These are phyloP conservation scores for Pycnomerus fuliginosus DNA, from an alignment of 2,888 invertebrate genomes.

Conservation along the genomic window DNA sequence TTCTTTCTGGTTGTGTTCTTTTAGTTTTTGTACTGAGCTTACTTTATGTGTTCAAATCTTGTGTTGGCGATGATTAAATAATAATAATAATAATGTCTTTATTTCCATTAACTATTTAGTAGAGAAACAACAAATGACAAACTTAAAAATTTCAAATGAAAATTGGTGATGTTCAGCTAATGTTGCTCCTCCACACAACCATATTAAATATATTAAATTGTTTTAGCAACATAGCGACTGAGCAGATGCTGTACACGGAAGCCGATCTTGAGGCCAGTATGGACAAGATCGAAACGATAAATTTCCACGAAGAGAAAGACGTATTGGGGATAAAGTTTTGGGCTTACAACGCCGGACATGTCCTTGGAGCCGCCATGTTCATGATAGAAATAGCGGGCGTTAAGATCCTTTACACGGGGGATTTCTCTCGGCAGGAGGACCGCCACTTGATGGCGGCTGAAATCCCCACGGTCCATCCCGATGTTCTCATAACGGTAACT, in stretches of 20 bases:
- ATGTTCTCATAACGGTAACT: slow-evolving; percentile 93
- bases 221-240: slow-evolving; percentile 91
- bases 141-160: too few species aligned
- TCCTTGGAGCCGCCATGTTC: slow-evolving; percentile 99
- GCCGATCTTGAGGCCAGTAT: slow-evolving; percentile 95
- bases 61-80: too few species aligned
- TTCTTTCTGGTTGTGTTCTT: too few species aligned
- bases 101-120: too few species aligned
- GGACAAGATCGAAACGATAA: slow-evolving; percentile 98
- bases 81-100: too few species aligned
- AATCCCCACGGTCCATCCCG: slow-evolving; percentile 93
- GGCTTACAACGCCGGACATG: slow-evolving; percentile 99
- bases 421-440: slow-evolving; percentile 98
- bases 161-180: neutral
- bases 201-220: slow-evolving; percentile 3
- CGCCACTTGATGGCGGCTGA: slow-evolving; percentile 99
- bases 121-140: too few species aligned
- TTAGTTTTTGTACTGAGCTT: too few species aligned
- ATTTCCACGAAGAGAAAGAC: slow-evolving; percentile 97
- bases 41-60: too few species aligned
- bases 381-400: slow-evolving; percentile 99
- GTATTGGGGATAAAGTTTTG: slow-evolving; percentile 96
- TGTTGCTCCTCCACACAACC: too few species aligned
- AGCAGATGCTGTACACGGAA: slow-evolving; percentile 96
- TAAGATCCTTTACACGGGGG: slow-evolving; percentile 93